phyloP scores from a whole-genome alignment of 2,113 vertebrate genomes.

The Salvelinus namaycush region DNA sequence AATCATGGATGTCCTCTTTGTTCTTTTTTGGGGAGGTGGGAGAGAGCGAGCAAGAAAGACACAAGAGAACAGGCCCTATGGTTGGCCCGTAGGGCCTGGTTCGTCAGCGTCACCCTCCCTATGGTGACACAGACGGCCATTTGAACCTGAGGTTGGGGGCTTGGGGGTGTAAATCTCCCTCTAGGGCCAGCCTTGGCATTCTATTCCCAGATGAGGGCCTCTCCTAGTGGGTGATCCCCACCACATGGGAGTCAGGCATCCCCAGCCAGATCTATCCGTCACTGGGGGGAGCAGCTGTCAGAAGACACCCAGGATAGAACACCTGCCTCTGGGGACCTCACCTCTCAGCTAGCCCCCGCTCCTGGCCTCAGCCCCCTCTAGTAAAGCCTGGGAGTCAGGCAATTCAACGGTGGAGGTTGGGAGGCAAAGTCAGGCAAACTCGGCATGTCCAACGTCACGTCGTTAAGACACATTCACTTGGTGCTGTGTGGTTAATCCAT shows the following conservation, averaged over 20 bases:
- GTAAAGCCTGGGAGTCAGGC: constrained; percentile 52
- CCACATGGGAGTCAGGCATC: constrained; percentile 48
- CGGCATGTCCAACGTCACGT: constrained; percentile 43
- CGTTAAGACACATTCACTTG: constrained; percentile 54
- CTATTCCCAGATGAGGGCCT: constrained; percentile 56
- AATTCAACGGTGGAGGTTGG: constrained; percentile 25
- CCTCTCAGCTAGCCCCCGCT: constrained; percentile 24
- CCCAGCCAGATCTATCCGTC: constrained; percentile 60
- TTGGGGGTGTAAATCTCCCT: constrained; percentile 51
- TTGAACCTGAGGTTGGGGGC: constrained; percentile 56
- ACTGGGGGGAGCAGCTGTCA: constrained; percentile 35
- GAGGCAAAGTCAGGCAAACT: neutral
- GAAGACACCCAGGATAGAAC: constrained; percentile 40
- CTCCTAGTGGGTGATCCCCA: constrained; percentile 13
- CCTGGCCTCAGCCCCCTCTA: constrained; percentile 14
- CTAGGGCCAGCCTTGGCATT: constrained; percentile 62
- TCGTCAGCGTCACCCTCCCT: constrained; percentile 13
- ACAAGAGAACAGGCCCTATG: no score
- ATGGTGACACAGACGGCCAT: constrained; percentile 45
- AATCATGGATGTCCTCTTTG: constrained; percentile 44
- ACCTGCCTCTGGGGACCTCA: constrained; percentile 59
- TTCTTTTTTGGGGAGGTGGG: neutral
- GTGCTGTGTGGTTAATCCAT: constrained; percentile 35
- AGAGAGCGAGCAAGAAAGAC: no score
- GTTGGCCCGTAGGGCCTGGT: constrained; percentile 16